phyloP scores from a whole-genome alignment of 2,888 invertebrate species.

The Trachelus iudaicus region DNA sequence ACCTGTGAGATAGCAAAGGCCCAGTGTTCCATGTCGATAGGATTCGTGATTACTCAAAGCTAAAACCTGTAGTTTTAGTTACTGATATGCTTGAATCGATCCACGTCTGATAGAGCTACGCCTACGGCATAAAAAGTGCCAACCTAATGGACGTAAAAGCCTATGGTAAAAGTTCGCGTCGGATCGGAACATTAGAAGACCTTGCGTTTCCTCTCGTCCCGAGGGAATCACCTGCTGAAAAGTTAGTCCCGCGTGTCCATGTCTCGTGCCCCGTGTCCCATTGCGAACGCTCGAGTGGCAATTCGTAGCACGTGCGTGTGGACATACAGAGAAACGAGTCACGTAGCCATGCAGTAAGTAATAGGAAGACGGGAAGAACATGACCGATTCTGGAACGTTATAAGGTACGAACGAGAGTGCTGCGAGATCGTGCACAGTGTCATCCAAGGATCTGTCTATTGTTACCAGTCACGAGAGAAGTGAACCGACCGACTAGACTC shows the following conservation, averaged over 20 bases:
- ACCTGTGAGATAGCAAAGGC: background rate
- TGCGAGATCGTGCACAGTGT: background rate
- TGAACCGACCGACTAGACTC: background rate
- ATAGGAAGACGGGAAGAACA: background rate
- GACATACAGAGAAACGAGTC: background rate
- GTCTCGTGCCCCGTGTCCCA: background rate
- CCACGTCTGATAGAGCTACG: background rate
- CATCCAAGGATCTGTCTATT: background rate
- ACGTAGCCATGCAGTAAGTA: background rate
- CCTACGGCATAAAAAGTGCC: background rate
- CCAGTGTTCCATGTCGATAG: background rate
- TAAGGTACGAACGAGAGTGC: background rate
- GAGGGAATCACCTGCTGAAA: background rate
- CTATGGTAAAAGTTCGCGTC: background rate
- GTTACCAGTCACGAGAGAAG: background rate
- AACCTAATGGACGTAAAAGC: background rate
- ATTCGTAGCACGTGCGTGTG: background rate
- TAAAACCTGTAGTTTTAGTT: background rate
- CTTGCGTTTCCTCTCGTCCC: background rate
- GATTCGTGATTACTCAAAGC: background rate
- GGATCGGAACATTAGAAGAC: background rate
- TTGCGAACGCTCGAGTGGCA: background rate
- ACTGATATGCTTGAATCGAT: background rate
- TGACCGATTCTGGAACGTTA: background rate
- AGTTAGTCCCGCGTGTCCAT: background rate